Conservation (phyloP, 2,113 vertebrate genomes). For the Arvicanthis niloticus region DNA sequence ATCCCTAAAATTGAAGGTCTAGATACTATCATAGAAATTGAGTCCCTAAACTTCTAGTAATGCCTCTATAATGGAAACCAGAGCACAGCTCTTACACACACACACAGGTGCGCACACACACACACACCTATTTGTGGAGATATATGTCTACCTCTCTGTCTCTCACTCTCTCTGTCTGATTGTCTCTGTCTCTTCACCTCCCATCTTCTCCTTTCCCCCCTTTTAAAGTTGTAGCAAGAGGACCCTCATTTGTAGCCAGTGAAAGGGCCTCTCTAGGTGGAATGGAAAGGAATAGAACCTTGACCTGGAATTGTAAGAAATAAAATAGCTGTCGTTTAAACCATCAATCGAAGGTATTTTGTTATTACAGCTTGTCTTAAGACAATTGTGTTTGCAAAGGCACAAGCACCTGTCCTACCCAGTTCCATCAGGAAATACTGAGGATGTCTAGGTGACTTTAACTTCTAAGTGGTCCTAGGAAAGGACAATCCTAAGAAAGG, state of each 20-base stretch:
- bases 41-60: background rate
- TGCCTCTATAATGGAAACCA: background rate
- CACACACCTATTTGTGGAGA: background rate
- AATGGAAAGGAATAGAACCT: background rate
- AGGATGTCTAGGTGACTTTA: background rate
- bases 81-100: background rate
- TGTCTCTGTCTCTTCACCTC: background rate
- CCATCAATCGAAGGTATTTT: background rate
- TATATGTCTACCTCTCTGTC: background rate
- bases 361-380: background rate
- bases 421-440: background rate
- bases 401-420: background rate
- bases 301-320: background rate
- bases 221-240: background rate
- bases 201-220: background rate
- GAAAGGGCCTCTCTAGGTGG: background rate
- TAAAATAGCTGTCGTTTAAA: background rate
- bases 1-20: background rate
- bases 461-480: background rate
- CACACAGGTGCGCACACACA: background rate
- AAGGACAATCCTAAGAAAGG: background rate
- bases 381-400: background rate
- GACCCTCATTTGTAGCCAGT: background rate
- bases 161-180: background rate
- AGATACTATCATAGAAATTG: background rate